Percentiles rank a stretch among this genome's conserved stretches.
phyloP scores from a whole-genome alignment of 1,140 invertebrate genomes.

The Diorhabda carinulata region DNA sequence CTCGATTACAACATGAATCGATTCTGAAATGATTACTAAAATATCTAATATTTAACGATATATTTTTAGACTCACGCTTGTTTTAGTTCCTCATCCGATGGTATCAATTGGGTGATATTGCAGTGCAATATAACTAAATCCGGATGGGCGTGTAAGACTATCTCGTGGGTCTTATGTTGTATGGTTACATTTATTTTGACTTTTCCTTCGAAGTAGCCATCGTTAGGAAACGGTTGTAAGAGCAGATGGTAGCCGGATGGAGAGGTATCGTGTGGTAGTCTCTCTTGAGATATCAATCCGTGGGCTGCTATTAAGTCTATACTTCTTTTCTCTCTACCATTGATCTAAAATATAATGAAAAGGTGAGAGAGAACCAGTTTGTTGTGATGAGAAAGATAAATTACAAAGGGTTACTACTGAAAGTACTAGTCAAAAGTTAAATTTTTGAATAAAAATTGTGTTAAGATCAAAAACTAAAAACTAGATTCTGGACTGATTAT shows the following conservation, averaged over 20 bases:
- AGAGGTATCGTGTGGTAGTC: conserved; percentile 54
- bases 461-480: too few species aligned
- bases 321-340: conserved; percentile 46
- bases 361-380: background rate
- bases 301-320: conserved; percentile 60
- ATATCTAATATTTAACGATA: too few species aligned
- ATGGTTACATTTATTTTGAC: conserved; percentile 61
- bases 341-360: conserved; percentile 14
- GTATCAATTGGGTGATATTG: conserved; percentile 38
- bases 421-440: background rate
- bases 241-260: conserved; percentile 60
- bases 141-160: conserved; percentile 59
- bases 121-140: conserved; percentile 53
- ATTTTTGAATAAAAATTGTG: background rate
- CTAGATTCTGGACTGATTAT: too few species aligned
- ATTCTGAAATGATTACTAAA: too few species aligned
- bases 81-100: conserved; percentile 37
- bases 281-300: conserved; percentile 54
- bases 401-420: background rate
- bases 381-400: background rate
- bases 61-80: background rate
- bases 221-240: conserved; percentile 56
- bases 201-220: conserved; percentile 57
- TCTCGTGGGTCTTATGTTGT: conserved; percentile 53
- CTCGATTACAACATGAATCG: too few species aligned